phyloP scores from a whole-genome alignment of 2,113 vertebrate genomes.

The Condylura cristata region DNA sequence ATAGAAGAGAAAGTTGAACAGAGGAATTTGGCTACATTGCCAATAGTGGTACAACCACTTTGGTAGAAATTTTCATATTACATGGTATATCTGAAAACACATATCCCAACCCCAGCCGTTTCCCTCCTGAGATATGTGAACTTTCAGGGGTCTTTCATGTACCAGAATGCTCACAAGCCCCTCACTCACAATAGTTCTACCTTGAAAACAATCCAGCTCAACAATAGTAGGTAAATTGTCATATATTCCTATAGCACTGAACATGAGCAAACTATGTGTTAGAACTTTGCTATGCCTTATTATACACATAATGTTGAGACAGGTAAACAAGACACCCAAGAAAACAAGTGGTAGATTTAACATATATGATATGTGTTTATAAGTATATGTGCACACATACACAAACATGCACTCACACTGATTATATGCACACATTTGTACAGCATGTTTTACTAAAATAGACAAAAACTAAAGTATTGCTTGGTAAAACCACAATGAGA shows the following conservation, averaged over 20 bases:
- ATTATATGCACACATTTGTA: background rate
- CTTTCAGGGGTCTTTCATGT: background rate
- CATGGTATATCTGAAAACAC: background rate
- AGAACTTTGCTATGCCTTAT: background rate
- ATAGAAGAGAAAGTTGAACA: background rate
- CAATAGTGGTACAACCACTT: background rate
- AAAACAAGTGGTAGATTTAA: background rate
- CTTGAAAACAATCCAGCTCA: background rate
- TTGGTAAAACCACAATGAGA: too few relatives aligned
- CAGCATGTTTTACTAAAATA: background rate
- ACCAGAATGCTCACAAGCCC: background rate
- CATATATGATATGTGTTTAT: too few relatives aligned
- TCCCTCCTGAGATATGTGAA: background rate
- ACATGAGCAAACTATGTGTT: background rate
- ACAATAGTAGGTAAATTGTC: background rate
- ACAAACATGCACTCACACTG: too few relatives aligned
- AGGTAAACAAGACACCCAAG: background rate
- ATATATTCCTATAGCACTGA: background rate
- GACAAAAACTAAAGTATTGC: background rate
- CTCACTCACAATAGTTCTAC: background rate
- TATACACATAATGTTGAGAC: background rate
- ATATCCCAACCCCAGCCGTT: background rate
- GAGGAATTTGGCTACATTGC: accelerated
- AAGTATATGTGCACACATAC: background rate
- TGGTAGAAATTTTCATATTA: background rate